These are phyloP conservation scores for Pristionchus exspectatus DNA, from an alignment of 2,888 invertebrate genomes.

Conservation along the genomic window DNA sequence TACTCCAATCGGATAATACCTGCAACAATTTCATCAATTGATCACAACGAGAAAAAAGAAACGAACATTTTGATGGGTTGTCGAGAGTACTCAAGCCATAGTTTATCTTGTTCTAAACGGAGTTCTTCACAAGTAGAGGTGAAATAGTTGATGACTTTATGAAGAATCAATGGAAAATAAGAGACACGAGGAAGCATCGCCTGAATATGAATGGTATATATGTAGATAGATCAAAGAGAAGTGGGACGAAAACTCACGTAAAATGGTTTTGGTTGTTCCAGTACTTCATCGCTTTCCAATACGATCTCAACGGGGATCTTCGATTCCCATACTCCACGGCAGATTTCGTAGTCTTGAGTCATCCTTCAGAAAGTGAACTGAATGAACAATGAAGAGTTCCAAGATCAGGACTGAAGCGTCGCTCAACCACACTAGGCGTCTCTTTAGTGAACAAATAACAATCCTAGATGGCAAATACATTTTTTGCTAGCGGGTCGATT, in stretches of 20 bases:
- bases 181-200: slow-evolving; percentile 74
- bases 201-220: slow-evolving; percentile 42
- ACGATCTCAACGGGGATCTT: slow-evolving; percentile 94
- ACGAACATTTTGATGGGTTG: slow-evolving; percentile 70
- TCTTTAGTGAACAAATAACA: too few species aligned
- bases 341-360: slow-evolving; percentile 89
- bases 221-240: neutral
- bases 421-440: too few species aligned
- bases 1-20: slow-evolving; percentile 88
- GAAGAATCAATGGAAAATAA: slow-evolving; percentile 73
- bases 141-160: slow-evolving; percentile 62
- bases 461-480: too few species aligned
- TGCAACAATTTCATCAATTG: slow-evolving; percentile 64
- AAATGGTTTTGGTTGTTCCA: slow-evolving; percentile 60
- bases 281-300: slow-evolving; percentile 88
- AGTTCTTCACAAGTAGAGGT: slow-evolving; percentile 61
- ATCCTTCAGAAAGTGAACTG: neutral
- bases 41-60: neutral
- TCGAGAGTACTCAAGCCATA: slow-evolving; percentile 72
- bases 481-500: too few species aligned
- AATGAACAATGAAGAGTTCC: neutral
- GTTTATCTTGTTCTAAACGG: slow-evolving; percentile 62
- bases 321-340: slow-evolving; percentile 96
- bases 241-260: slow-evolving; percentile 57
- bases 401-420: neutral